A percentile compares a stretch with the other conserved stretches of the same genome.
These are phyloP conservation scores for Momotus momota DNA, from an alignment of 2,797 vertebrate species.

Conservation along the genomic window DNA sequence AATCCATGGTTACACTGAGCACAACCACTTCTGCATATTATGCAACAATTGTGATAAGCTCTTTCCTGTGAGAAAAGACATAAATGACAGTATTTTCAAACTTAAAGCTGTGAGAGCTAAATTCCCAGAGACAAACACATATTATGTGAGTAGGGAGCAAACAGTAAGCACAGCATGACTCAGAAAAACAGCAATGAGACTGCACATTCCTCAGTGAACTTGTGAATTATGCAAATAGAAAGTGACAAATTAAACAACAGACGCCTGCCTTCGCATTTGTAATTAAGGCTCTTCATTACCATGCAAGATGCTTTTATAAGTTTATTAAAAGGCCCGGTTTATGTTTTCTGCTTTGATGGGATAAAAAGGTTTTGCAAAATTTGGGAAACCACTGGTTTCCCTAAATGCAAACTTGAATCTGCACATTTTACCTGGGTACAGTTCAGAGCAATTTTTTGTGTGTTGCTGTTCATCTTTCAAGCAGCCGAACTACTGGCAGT, in stretches of 20 bases:
- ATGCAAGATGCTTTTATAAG: not conserved
- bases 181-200: not conserved
- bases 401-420: not conserved
- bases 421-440: not conserved
- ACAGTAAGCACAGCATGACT: not conserved
- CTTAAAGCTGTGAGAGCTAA: not conserved
- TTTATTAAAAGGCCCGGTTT: not conserved
- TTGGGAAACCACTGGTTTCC: not conserved
- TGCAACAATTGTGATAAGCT: fast-evolving
- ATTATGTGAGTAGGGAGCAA: not conserved
- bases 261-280: not conserved
- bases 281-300: constrained; percentile 29
- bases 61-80: not conserved
- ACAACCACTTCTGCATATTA: not conserved
- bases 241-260: constrained; percentile 9
- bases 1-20: not conserved
- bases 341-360: not conserved
- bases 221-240: constrained; percentile 21
- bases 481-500: not conserved
- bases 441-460: not conserved
- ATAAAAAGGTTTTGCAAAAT: not conserved
- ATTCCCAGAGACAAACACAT: not conserved
- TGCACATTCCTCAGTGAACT: not conserved
- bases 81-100: not conserved
- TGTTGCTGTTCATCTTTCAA: not conserved